These are phyloP conservation scores for Mactra quadrangularis DNA, from an alignment of 1,140 invertebrate species.

Conservation along the genomic window DNA sequence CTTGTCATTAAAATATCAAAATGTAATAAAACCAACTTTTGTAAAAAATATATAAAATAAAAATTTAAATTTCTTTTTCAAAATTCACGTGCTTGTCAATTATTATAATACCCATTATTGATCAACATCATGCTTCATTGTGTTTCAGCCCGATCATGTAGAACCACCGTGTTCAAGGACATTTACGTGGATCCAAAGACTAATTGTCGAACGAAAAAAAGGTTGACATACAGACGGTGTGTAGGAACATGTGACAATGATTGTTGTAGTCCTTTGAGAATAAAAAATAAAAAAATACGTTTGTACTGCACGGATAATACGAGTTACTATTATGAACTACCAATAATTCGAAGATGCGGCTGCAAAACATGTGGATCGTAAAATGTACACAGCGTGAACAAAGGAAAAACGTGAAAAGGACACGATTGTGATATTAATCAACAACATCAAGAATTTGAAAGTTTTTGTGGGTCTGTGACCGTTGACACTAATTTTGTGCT, in stretches of 20 bases:
- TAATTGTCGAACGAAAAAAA: conserved; percentile 75
- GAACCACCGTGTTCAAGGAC: conserved; percentile 73
- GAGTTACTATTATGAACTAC: conserved; percentile 97
- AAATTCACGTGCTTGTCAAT: no score
- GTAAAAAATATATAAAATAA: no score
- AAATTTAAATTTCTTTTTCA: no score
- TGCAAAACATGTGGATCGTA: conserved; percentile 72
- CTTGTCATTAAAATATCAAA: no score
- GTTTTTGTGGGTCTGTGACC: background rate
- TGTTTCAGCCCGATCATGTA: conserved; percentile 77
- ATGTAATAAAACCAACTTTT: no score
- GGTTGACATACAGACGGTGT: conserved; percentile 79
- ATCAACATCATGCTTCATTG: no score
- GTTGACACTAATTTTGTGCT: background rate
- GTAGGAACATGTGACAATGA: conserved; percentile 83
- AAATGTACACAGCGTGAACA: background rate
- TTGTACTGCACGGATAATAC: conserved; percentile 96
- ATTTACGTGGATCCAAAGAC: conserved; percentile 80
- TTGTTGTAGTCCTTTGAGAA: conserved; percentile 96
- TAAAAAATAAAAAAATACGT: conserved; percentile 95
- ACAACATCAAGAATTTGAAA: background rate
- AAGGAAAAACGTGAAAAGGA: background rate
- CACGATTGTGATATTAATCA: conserved; percentile 27
- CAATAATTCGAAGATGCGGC: conserved; percentile 95
- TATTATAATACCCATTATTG: no score